Evolutionary conservation across 2,113 vertebrate species (phyloP), one percentile per base, ranked within the genome.

Genomic region (Chroicocephalus ridibundus): DNA sequence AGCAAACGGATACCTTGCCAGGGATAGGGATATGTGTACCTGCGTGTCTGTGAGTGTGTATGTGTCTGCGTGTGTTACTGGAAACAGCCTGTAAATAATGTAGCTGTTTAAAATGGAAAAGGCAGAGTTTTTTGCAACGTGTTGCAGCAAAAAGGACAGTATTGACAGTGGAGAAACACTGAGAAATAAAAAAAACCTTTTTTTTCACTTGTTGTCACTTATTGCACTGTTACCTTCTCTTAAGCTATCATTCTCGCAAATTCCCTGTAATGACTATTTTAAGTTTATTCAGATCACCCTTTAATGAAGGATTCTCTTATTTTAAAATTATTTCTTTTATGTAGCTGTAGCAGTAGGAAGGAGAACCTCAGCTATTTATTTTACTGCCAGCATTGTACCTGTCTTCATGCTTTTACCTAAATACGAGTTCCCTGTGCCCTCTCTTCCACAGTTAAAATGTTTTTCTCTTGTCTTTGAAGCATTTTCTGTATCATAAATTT

Each of bases 51-150:
- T 95, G 97, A 90, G 97, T 16, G 96, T 92, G 96, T 96, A 68
- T 95, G 95, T 96, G 97, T 97, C 88, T 96, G 98, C 91, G 94
- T 97, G 97, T 96, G 96, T 97, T 96, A 91, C 13, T 97, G 94
- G 95, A 97, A 98, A 98, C 94, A 80, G 96, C 96, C 95, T 98
- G 98, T 98, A 98, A 98, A 98, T 98, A 98, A 82, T 98, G 96
- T 98, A 98, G 97, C 97, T 98, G 98, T 98, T 97, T 57, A 97
- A 98, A 98, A 97, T 97, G 97, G 95, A 97, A 96, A 98, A 98
- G 95, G 90, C 96, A 97, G 93, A 54, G 81, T 72, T 94, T 95
- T 98, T 98, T 98, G 96, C 97, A 97, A 97, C 95, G 29, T 96
- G 96, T 98, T 98, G 97, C 98, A 97, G 98, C 95, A 93, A 95